Base-by-base conservation (phyloP, 1,140 invertebrate genomes). In the Hyphantria cunea region DNA sequence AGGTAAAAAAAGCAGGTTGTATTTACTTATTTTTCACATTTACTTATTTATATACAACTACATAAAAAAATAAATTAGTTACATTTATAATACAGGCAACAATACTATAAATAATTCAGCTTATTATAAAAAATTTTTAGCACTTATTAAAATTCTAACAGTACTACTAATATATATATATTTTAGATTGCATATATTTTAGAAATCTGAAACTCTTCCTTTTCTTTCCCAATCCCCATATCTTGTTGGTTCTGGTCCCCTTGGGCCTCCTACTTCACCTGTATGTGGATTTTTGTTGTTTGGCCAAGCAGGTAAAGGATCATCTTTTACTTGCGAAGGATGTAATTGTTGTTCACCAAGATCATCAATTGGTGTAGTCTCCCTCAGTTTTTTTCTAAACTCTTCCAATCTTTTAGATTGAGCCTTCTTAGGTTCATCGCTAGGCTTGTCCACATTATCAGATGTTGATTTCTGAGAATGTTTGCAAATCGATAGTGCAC, bases 141-240 rank as follows among this genome's bases (percentile, higher is more conserved):
- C 17, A 25, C 17, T 25, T 25, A 25, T 25, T 25, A 5, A 25
- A 25, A 25, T 25, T 25, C 17, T 25, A 25, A 10, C 7, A 11
- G 13, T 9, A 31, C 3, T 25, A 49, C 8, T 49, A 49, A 0
- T 49, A 11, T 7, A 17, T 31, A 25, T 13, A 25, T 12, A 52
- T 39, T n/a, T n/a, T n/a, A n/a, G n/a, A 10, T 12, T 6, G 13
- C 15, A n/a, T n/a, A 56, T 45, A 60, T 56, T 70, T 78, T 93
- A 99, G 92, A 99, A 99, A 91, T 99, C 99, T 8, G 96, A 94
- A 10, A 99, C 97, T 81, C 98, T 92, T 60, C 99, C 99, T 92
- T 99, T 99, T 68, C 98, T 93, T 86, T 99, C 99, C 99, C 99
- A 99, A 92, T 99, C 99, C 4, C 98, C 99, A 92, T 99, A 99